Percentiles rank a stretch among this genome's conserved stretches.
Evolutionary conservation across 64 coral and sea anemone species (phyloP).

Genomic region (Catalaphyllia jardinei): DNA sequence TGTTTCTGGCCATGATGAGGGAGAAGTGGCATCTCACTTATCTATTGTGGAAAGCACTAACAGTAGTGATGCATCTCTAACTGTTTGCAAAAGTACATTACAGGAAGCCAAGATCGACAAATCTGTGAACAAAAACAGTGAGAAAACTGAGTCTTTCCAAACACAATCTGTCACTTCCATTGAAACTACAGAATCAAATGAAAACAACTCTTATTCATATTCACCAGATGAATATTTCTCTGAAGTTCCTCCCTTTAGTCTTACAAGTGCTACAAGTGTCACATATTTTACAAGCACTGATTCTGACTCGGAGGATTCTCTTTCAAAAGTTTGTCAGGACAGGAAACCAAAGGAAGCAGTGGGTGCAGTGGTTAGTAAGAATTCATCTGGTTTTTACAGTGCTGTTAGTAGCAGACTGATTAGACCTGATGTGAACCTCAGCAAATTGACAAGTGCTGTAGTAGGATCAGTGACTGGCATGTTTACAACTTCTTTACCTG

Average conservation of each 20-base stretch:
- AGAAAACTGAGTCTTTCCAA: constrained; percentile 7
- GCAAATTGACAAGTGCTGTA: constrained; percentile 85
- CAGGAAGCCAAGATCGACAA: background rate
- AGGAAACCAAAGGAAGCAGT: constrained; percentile 7
- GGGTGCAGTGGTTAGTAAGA: background rate
- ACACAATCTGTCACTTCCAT: background rate
- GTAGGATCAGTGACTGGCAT: constrained; percentile 86
- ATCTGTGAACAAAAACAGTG: background rate
- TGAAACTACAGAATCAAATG: constrained; percentile 3
- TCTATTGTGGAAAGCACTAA: background rate
- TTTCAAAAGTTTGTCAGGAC: constrained; percentile 2
- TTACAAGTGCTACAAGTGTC: constrained; percentile 20
- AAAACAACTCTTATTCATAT: background rate
- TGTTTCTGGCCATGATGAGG: constrained; percentile 3
- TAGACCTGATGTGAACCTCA: constrained; percentile 81
- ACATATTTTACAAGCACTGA: constrained; percentile 56
- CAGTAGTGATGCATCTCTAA: constrained; percentile 4
- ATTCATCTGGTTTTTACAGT: constrained; percentile 20
- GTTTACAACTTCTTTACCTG: constrained; percentile 60
- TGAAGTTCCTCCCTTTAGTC: constrained; percentile 21
- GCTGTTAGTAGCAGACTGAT: constrained; percentile 9
- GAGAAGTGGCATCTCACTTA: background rate
- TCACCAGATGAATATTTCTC: constrained; percentile 13
- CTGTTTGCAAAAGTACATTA: constrained; percentile 35
- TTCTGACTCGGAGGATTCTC: constrained; percentile 63